Evolutionary conservation across 2,113 vertebrate genomes (phyloP), one percentile per base, ranked within the genome.

Genomic region (Ptychochromis oligacanthus): DNA sequence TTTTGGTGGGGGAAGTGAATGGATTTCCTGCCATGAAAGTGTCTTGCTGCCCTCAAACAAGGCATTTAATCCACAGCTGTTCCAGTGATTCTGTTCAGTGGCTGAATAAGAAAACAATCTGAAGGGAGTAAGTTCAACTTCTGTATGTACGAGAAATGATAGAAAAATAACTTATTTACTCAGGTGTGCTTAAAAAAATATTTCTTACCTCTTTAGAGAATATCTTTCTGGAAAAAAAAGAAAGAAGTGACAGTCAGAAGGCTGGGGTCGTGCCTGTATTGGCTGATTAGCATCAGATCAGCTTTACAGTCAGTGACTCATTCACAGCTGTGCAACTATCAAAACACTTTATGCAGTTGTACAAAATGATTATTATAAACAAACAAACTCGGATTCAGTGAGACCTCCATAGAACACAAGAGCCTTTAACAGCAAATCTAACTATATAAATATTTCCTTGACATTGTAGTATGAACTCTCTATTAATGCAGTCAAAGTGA

Each of bases 391-490:
- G 26, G 40, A 67, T 67, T 67, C 64, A 28, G 14, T 46, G 40
- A 67, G 64, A 67, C 0, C 1, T 67, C 14, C 26, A 22, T 67
- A 22, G 46, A 26, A 67, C 40, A 67, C 14, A 67, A 46, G 0
- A 67, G 40, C 22, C 64, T 46, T 0, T 67, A 67, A 10, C 64
- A 67, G 18, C 64, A 49, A 67, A 67, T 49, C 64, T 0, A n/a
- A 65, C 62, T 43, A 43, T 38, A 43, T 43, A 65, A 65, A 36
- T 65, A 7, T 11, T 40, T 40, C 38, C 10, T 40, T 40, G 11
- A 40, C 38, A 40, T 12, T 40, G 28, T 31, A 40, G 38, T 12
- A 40, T 12, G 9, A 40, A 40, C 10, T 40, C 38, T 40, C 9
- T 8, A 11, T 40, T 40, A 14, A 46, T 46, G 43, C 8, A 14